phyloP scores from a whole-genome alignment of 2,113 vertebrate species.

The Gallinago undulata region DNA sequence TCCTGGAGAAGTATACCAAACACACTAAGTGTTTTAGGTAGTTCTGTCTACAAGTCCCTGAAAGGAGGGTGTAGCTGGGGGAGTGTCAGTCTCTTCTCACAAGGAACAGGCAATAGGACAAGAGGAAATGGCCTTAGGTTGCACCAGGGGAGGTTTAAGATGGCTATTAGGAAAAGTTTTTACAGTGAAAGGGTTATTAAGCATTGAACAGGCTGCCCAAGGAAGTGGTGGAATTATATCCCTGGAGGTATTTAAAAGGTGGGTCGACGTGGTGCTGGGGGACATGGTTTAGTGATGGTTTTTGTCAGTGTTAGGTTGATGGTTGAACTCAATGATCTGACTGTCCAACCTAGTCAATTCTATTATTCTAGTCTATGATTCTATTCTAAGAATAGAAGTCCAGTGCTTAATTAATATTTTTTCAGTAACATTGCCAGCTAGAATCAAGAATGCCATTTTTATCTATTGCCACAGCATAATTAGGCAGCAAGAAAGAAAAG shows the following conservation, averaged over 20 bases:
- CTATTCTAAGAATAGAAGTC: neutral
- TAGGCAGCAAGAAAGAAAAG: neutral
- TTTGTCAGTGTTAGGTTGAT: no score
- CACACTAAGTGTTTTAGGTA: neutral
- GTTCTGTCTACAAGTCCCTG: no score
- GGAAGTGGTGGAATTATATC: neutral
- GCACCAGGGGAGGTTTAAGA: neutral
- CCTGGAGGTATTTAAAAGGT: neutral
- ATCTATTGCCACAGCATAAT: neutral
- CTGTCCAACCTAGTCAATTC: no score
- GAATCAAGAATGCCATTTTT: neutral
- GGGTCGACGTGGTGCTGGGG: no score
- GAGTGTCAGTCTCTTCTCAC: no score
- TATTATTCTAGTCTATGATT: no score
- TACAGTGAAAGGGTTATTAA: no score
- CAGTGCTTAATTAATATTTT: neutral
- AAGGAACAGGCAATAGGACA: no score
- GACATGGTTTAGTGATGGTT: no score
- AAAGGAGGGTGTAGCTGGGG: no score
- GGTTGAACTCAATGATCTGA: no score
- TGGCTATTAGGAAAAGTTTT: neutral
- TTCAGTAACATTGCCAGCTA: neutral
- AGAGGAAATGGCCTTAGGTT: neutral
- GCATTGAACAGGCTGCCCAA: neutral
- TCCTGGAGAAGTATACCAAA: neutral